A percentile compares a stretch with the other conserved stretches of the same genome.
Conservation (phyloP, 2,113 vertebrate species). For the Eidolon helvum region DNA sequence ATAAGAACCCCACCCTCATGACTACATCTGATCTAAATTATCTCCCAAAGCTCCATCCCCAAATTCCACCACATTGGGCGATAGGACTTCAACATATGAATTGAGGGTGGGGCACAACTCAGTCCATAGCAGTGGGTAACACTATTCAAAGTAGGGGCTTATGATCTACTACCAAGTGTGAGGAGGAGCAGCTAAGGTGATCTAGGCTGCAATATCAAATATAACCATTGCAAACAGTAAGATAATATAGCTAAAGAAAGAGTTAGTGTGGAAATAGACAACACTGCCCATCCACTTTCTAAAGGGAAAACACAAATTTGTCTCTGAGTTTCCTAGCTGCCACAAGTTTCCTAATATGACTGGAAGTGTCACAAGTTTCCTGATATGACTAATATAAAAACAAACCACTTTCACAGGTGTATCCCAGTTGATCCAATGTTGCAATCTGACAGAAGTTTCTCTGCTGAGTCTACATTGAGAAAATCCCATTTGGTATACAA, state of each 20-base stretch:
- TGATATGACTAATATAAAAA: neutral
- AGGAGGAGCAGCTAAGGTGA: neutral
- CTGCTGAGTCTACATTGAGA: neutral
- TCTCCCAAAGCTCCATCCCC: neutral
- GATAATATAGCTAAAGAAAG: neutral
- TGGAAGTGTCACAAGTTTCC: neutral
- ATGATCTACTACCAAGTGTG: neutral
- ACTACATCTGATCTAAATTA: neutral
- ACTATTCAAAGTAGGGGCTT: neutral
- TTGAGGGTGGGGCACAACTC: accelerated
- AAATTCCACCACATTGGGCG: neutral
- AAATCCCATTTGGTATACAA: accelerated
- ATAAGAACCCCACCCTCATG: neutral
- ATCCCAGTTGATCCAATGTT: neutral
- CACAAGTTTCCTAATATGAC: neutral
- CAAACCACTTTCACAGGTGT: neutral
- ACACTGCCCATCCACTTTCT: neutral
- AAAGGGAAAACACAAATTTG: neutral
- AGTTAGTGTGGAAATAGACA: neutral
- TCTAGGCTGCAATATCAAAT: neutral
- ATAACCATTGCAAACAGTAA: neutral
- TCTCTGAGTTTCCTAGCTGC: neutral
- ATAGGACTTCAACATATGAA: neutral
- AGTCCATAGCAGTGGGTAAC: neutral
- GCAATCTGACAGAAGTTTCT: neutral